Percentiles rank a stretch among this genome's conserved stretches.
phyloP scores from a whole-genome alignment of 2,888 invertebrate species.

The Incurvaria masculella region DNA sequence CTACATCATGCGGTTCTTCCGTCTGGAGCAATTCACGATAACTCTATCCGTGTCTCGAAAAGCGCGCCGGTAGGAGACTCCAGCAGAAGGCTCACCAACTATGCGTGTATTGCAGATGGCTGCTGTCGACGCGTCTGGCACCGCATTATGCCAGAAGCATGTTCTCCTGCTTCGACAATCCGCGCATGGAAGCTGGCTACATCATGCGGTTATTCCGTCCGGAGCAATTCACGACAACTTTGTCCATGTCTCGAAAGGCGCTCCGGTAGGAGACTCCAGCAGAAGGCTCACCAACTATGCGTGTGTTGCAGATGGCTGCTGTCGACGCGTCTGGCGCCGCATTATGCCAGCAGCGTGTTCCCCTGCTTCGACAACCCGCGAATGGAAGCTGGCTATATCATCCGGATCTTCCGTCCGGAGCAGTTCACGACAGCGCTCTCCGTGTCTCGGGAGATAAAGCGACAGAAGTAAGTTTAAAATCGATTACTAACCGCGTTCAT shows the following conservation, averaged over 20 bases:
- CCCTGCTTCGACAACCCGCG: constrained; percentile 74
- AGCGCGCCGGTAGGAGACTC: constrained; percentile 25
- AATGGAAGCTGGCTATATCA: constrained; percentile 60
- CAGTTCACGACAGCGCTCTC: constrained; percentile 34
- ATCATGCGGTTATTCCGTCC: constrained; percentile 32
- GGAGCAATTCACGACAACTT: constrained; percentile 31
- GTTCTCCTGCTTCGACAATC: constrained; percentile 74
- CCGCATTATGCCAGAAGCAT: constrained; percentile 59
- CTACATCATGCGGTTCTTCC: constrained; percentile 36
- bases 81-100: too few relatives aligned
- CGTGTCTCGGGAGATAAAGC: constrained; percentile 30
- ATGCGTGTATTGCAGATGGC: constrained; percentile 40
- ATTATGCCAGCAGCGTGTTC: constrained; percentile 61
- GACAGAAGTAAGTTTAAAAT: constrained; percentile 29
- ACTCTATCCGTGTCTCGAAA: constrained; percentile 35
- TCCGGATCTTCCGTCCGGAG: constrained; percentile 29
- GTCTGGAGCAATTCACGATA: constrained; percentile 29
- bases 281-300: neutral
- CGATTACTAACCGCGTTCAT: too few relatives aligned
- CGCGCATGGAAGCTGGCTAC: constrained; percentile 62
- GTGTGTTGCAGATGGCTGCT: constrained; percentile 50
- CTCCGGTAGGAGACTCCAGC: constrained; percentile 21
- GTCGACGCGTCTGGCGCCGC: constrained; percentile 59
- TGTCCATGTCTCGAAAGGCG: constrained; percentile 33
- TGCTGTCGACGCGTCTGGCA: constrained; percentile 59